phyloP scores from a whole-genome alignment of 2,888 invertebrate species.

The Andrena minutula region DNA sequence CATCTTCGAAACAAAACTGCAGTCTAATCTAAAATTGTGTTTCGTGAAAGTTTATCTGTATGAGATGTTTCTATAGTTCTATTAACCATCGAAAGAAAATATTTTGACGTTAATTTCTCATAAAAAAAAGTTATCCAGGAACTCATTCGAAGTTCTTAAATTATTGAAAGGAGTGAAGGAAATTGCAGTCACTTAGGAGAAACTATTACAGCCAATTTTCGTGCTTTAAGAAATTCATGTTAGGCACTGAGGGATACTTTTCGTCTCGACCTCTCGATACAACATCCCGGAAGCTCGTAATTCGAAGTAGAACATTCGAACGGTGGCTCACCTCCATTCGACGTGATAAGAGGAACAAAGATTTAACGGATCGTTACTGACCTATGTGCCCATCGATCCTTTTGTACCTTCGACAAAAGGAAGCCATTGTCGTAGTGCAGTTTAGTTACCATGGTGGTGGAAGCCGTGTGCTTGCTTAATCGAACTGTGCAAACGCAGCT shows the following conservation, averaged over 20 bases:
- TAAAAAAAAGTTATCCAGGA: neutral
- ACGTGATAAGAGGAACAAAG: slow-evolving; percentile 13
- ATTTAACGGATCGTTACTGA: slow-evolving; percentile 8
- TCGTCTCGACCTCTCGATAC: neutral
- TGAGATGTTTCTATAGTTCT: neutral
- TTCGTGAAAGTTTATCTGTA: neutral
- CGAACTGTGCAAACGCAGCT: slow-evolving; percentile 2
- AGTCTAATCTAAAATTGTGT: neutral
- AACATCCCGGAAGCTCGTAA: neutral
- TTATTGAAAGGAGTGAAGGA: neutral
- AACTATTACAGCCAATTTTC: too few relatives aligned
- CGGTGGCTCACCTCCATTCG: neutral
- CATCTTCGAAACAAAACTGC: neutral
- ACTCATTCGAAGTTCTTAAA: neutral
- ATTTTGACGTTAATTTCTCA: neutral
- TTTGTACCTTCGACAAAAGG: slow-evolving; percentile 10
- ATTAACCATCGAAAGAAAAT: neutral
- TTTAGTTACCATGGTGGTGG: slow-evolving; percentile 18
- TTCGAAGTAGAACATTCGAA: neutral
- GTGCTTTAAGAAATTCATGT: neutral
- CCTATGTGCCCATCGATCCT: slow-evolving; percentile 14
- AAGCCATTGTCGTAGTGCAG: neutral
- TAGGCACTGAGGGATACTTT: neutral
- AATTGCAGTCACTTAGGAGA: too few relatives aligned
- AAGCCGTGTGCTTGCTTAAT: slow-evolving; percentile 10